Evolutionary conservation across 2,797 vertebrate species (phyloP), one percentile per base, ranked within the genome.

Genomic region (Heterohyrax brucei): DNA sequence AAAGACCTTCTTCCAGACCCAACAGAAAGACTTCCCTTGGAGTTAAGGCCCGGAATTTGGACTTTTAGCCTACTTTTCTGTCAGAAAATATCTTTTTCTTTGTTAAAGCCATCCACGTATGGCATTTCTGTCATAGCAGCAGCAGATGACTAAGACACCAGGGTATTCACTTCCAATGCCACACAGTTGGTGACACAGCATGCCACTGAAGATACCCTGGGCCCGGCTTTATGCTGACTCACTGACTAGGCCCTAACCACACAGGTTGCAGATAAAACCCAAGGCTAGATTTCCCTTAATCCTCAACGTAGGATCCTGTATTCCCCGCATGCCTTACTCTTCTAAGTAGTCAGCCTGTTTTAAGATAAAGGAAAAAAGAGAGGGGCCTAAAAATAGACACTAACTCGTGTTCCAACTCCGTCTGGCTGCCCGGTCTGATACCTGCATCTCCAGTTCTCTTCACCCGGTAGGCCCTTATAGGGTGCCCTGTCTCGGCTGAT

Each of bases 401-500:
- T 19, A 87, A 81, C 3, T 92, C 87, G 90, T 90, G 46, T 79
- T 89, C 73, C 39, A 88, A 90, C 9, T 2, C 83, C 95, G 0
- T 0, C 39, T 48, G 0, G 7, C 83, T 86, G 82, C 22, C 46
- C 53, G 46, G 33, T 44, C 66, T 0, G 53, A n/a, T 1, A 14
- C 4, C 6, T 1, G 0, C 6, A 26, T 44, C 6, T 88, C 75
- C 86, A 84, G 93, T 22, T 62, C 77, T 89, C 95, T 95, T 30
- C 22, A 59, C 24, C 61, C 0, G 9, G 19, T 24, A 61, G 48
- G 88, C 56, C 24, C 28, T 56, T 10, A 30, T 53, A 73, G 88
- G 90, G 7, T 61, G 48, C 2, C 73, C 96, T 97, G 96, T 95
- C 85, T 84, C 24, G 95, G 59, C 80, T 95, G 72, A 83, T 62